Conservation (phyloP, 2,797 vertebrate species). For the Sandelia bainsii region DNA sequence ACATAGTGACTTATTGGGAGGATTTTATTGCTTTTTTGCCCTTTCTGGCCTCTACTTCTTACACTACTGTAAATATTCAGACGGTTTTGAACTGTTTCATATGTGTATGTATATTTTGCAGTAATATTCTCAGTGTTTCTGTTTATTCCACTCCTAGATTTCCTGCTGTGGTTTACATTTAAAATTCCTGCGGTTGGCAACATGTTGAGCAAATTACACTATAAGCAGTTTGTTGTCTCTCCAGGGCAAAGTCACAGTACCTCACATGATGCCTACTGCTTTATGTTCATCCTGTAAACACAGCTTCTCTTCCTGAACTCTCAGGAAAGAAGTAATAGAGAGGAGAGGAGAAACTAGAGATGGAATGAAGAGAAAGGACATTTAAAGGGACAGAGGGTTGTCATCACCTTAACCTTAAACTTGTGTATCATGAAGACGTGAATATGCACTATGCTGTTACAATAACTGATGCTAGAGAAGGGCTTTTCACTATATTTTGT, state of each 20-base stretch:
- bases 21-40: background rate
- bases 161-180: slow-evolving; percentile 23
- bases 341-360: too few species aligned
- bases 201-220: slow-evolving; percentile 39
- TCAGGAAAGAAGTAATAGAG: too few species aligned
- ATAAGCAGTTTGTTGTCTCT: slow-evolving; percentile 48
- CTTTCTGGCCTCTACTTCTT: background rate
- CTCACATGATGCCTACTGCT: slow-evolving; percentile 56
- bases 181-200: slow-evolving; percentile 45
- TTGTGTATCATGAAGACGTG: too few species aligned
- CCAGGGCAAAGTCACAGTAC: slow-evolving; percentile 29
- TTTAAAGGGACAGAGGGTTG: too few species aligned
- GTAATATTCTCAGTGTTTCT: background rate
- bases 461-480: too few species aligned
- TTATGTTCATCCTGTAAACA: slow-evolving; percentile 33
- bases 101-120: background rate
- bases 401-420: too few species aligned
- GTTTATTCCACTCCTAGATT: slow-evolving; percentile 1
- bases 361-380: too few species aligned
- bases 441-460: too few species aligned
- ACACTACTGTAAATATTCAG: background rate
- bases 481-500: too few species aligned
- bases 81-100: background rate
- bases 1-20: slow-evolving; percentile 1
- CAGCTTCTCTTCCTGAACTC: slow-evolving; percentile 3